Evolutionary conservation across 2,113 vertebrate species (phyloP).

Genomic region (Triplophysa tibetana): DNA sequence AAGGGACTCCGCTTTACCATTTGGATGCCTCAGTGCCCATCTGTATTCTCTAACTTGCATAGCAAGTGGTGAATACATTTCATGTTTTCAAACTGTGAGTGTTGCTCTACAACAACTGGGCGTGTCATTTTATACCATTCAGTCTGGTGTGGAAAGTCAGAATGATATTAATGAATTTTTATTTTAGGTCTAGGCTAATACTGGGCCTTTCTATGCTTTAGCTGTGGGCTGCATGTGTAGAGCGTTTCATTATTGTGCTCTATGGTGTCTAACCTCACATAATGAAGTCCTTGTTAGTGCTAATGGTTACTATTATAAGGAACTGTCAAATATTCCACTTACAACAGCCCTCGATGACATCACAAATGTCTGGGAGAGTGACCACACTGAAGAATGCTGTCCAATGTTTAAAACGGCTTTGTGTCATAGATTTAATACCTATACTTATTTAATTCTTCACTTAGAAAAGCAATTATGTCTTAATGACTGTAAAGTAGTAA

Average conservation of each 20-base stretch:
- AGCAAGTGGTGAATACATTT: conserved; percentile 1
- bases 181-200: conserved; percentile 13
- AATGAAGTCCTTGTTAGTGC: conserved; percentile 50
- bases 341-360: conserved; percentile 32
- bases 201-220: conserved; percentile 22
- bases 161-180: conserved; percentile 11
- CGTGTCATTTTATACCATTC: neutral
- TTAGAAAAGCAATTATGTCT: neutral
- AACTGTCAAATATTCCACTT: conserved; percentile 44
- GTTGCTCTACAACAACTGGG: neutral
- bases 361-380: conserved; percentile 24
- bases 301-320: conserved; percentile 42
- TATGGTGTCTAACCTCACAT: conserved; percentile 44
- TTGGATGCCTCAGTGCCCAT: conserved; percentile 13
- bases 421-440: neutral
- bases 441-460: neutral
- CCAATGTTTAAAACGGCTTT: neutral
- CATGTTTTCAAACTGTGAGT: conserved; percentile 19
- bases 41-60: conserved; percentile 3
- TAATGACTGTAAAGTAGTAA: neutral
- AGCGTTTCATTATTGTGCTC: conserved; percentile 49
- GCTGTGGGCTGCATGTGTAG: conserved; percentile 19
- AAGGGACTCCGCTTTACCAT: conserved; percentile 35
- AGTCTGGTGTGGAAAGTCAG: conserved; percentile 7
- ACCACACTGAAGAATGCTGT: conserved; percentile 7